Evolutionary conservation across 2,888 invertebrate genomes (phyloP), one percentile per base, ranked within the genome.

Genomic region (Tenthredo amoena): DNA sequence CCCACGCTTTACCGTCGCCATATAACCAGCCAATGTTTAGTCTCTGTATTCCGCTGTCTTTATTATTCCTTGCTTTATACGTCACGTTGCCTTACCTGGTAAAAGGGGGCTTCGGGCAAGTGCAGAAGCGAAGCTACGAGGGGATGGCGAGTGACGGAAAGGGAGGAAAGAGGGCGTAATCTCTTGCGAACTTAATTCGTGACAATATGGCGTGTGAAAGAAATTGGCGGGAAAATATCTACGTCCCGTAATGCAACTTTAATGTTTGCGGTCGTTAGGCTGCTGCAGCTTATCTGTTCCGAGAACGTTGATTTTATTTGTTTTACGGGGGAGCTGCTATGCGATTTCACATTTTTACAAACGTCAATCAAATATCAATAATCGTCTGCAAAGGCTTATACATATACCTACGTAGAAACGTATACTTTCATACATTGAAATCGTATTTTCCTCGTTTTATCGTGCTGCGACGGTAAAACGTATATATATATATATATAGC

Each of bases 181-280:
- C 79, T 79, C 79, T n/a, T 26, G 79, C 55, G 31, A 84, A 84
- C 58, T 72, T 68, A 74, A 83, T 83, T 82, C 86, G 34, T 47
- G 84, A 68, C 87, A 85, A 87, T 81, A 86, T 71, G 74, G 68
- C 47, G 82, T 72, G 84, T 58, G 84, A 86, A 85, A 86, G 85
- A 86, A 87, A 84, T 84, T 88, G 86, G 87, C 87, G 87, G 79
- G 85, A 87, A 88, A 87, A 88, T 88, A 85, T 86, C 85, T 37
- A 55, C 86, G 85, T 85, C 18, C 40, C 85, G 85, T 87, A 88
- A 88, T 87, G 88, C 88, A 88, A 87, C 87, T 87, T 88, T 88
- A 88, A 88, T 88, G 87, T 87, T 86, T 85, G 71, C 86, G 86
- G 86, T 88, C 87, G 87, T 88, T 88, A 87, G 86, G 86, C 82